phyloP scores from a whole-genome alignment of 1,140 invertebrate genomes.

The Ylistrum balloti region DNA sequence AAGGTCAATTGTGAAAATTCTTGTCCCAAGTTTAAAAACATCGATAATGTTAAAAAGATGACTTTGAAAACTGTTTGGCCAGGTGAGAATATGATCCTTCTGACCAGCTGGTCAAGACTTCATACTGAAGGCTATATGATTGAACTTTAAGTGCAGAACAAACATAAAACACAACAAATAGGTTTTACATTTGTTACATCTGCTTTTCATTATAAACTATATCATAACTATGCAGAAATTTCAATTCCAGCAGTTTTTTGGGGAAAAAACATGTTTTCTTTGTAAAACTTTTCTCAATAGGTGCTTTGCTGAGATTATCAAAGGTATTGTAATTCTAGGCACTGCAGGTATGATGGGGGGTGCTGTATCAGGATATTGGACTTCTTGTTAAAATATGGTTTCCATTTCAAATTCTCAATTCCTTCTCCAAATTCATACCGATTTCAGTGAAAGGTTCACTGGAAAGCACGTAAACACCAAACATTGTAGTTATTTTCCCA shows the following conservation, averaged over 20 bases:
- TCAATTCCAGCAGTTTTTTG: neutral
- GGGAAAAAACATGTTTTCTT: neutral
- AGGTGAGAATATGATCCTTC: neutral
- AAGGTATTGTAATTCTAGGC: neutral
- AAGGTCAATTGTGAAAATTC: too few species aligned
- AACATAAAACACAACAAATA: slow-evolving; percentile 1
- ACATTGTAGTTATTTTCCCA: neutral
- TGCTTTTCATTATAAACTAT: slow-evolving; percentile 28
- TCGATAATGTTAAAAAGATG: neutral
- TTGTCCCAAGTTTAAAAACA: too few species aligned
- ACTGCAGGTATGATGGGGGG: neutral
- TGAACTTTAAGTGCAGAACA: neutral
- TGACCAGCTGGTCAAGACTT: neutral
- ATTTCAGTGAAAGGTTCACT: neutral
- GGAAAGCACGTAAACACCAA: neutral
- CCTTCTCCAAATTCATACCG: neutral
- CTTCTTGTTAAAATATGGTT: slow-evolving; percentile 20
- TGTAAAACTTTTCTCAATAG: neutral
- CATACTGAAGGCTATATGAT: neutral
- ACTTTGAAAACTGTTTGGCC: neutral
- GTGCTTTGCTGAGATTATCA: neutral
- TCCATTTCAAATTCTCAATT: neutral
- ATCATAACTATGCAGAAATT: slow-evolving; percentile 21
- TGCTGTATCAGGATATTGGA: neutral
- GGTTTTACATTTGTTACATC: neutral